Evolutionary conservation across 2,888 invertebrate species (phyloP).

Genomic region (Nasonia oneida): DNA sequence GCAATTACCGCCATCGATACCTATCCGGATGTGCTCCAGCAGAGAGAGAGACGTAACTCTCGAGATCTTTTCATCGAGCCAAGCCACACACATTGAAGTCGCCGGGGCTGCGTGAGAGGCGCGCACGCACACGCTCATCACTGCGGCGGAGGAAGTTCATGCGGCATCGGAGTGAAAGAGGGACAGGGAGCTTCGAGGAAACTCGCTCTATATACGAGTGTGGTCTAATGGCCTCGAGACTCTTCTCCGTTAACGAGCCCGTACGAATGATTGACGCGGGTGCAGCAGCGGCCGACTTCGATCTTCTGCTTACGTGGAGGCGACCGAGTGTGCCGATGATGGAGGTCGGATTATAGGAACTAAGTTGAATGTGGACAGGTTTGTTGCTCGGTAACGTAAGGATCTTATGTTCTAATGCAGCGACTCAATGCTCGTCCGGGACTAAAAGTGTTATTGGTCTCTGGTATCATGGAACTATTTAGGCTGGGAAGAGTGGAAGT

Average conservation of each 20-base stretch:
- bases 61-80: constrained; percentile 20
- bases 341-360: background rate
- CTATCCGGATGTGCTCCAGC: constrained; percentile 62
- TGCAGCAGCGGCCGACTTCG: background rate
- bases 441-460: constrained; percentile 42
- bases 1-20: constrained; percentile 71
- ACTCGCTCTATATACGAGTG: constrained; percentile 4
- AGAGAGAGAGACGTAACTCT: constrained; percentile 43
- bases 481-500: constrained; percentile 2
- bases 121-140: background rate
- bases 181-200: background rate
- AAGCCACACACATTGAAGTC: background rate
- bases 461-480: constrained; percentile 38
- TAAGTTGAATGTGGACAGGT: background rate
- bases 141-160: background rate
- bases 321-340: background rate
- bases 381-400: background rate
- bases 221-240: constrained; percentile 39
- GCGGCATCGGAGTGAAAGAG: background rate
- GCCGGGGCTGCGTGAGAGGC: background rate
- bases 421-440: background rate
- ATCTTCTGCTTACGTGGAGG: background rate
- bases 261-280: constrained; percentile 43
- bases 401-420: constrained; percentile 15
- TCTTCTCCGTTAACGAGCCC: constrained; percentile 37